phyloP scores from a whole-genome alignment of 2,113 vertebrate species.

The Potamarius usumacintae region DNA sequence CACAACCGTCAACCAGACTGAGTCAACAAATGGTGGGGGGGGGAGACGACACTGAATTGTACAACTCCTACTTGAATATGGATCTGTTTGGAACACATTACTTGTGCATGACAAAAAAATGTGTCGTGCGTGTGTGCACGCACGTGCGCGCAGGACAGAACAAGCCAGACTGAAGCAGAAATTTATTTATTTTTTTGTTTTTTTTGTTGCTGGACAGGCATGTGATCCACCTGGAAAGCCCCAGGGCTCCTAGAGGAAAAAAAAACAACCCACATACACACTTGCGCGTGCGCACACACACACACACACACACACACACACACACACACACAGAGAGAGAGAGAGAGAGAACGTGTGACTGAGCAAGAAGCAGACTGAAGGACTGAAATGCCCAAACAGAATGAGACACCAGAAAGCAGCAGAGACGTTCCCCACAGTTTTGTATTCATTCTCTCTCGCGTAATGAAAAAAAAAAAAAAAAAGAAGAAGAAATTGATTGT shows the following conservation, averaged over 20 bases:
- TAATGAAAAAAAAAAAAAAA: background rate
- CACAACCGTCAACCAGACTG: background rate
- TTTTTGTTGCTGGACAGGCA: slow-evolving; percentile 9
- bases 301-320: background rate
- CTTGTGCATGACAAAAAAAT: background rate
- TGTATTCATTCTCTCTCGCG: background rate
- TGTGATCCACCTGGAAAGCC: slow-evolving; percentile 29
- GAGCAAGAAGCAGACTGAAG: background rate
- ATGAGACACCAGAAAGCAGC: background rate
- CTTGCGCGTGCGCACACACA: background rate
- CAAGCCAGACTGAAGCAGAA: background rate
- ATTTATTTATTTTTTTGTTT: slow-evolving; percentile 11
- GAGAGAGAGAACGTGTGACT: background rate
- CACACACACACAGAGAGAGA: background rate
- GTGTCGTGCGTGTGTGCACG: background rate
- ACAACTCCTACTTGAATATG: background rate
- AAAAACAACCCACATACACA: background rate
- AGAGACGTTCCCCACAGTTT: background rate
- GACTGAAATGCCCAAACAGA: background rate
- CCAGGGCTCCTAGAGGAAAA: slow-evolving; percentile 11
- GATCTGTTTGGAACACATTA: background rate
- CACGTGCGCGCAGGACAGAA: slow-evolving; percentile 11
- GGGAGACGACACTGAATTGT: no score
- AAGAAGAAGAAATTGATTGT: background rate
- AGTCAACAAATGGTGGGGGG: background rate